A percentile compares a stretch with the other conserved stretches of the same genome.
phyloP scores from a whole-genome alignment of 2,113 vertebrate genomes.

The Phoenicopterus ruber region DNA sequence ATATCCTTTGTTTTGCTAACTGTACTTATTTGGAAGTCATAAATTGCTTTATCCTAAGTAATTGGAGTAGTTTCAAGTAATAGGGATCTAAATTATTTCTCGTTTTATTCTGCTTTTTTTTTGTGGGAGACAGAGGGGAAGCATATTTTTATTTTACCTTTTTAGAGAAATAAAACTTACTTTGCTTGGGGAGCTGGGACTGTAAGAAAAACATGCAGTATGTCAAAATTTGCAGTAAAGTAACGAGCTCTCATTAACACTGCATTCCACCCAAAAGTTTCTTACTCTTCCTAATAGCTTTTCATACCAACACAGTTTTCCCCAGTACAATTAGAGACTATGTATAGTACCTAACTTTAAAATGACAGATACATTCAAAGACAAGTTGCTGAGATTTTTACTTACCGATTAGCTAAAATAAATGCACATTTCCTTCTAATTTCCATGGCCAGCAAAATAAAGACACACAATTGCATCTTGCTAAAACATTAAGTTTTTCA shows the following conservation, averaged over 20 bases:
- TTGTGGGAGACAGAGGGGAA: neutral
- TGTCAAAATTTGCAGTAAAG: slow-evolving; percentile 17
- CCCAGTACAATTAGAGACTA: neutral
- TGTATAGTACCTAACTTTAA: neutral
- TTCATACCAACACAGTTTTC: neutral
- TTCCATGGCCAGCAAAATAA: neutral
- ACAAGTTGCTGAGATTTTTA: neutral
- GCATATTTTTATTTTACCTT: neutral
- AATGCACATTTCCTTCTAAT: neutral
- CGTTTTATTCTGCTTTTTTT: neutral
- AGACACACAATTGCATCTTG: neutral
- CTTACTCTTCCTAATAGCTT: neutral
- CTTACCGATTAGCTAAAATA: neutral
- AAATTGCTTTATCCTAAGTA: neutral
- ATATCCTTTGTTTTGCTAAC: neutral
- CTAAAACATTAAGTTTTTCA: neutral
- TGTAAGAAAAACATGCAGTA: neutral
- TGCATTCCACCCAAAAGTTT: slow-evolving; percentile 26
- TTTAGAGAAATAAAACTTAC: neutral
- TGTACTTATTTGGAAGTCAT: neutral
- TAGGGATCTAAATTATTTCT: neutral
- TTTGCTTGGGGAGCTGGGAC: neutral
- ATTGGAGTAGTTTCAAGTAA: neutral
- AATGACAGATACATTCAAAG: slow-evolving; percentile 1
- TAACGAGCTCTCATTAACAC: slow-evolving; percentile 54